Conservation (phyloP, 2,797 vertebrate genomes). For the Mionectes olivaceus region DNA sequence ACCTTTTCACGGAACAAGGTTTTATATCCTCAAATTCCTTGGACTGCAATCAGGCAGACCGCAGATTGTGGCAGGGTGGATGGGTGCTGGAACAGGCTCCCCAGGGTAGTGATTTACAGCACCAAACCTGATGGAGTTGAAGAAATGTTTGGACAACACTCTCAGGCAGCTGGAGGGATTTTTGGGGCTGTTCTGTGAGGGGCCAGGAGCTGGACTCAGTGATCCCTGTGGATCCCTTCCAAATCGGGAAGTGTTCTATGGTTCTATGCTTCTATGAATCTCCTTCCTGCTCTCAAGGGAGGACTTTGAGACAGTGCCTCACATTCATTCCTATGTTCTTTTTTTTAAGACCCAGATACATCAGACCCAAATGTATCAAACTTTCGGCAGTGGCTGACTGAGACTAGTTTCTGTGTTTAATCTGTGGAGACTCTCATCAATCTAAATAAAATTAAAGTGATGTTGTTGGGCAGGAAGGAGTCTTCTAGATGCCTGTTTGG, state of each 20-base stretch:
- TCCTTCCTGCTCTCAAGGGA: neutral
- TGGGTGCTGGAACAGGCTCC: neutral
- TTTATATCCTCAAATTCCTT: constrained; percentile 5
- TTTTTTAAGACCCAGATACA: neutral
- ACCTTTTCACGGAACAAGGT: neutral
- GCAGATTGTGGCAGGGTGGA: neutral
- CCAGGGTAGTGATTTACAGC: neutral
- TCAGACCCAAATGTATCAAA: neutral
- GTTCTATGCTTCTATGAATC: neutral
- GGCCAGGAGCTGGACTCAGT: accelerated
- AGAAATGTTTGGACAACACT: accelerated
- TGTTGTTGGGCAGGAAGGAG: neutral
- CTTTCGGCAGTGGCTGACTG: neutral
- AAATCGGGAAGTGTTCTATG: neutral
- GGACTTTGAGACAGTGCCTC: neutral
- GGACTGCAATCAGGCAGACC: constrained; percentile 6
- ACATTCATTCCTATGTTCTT: neutral
- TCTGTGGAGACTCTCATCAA: neutral
- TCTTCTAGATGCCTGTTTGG: neutral
- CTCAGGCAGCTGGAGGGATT: neutral
- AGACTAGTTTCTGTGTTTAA: neutral
- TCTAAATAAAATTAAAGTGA: neutral
- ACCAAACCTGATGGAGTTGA: neutral
- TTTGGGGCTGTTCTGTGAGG: neutral
- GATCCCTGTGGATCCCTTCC: neutral